Base-by-base conservation (phyloP, 2,113 vertebrate genomes). In the Rhizomys pruinosus region DNA sequence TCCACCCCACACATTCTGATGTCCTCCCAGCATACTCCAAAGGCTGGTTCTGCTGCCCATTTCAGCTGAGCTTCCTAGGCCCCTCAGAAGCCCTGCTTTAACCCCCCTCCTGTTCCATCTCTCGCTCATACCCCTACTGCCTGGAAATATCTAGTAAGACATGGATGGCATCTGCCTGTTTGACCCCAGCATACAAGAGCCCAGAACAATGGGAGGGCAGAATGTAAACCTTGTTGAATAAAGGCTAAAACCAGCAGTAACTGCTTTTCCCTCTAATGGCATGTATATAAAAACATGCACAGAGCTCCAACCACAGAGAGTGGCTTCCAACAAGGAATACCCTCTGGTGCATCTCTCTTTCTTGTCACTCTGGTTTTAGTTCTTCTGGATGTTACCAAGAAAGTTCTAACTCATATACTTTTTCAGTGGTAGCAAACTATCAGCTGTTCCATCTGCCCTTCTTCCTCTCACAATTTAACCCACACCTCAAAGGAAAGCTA, bases 201-300 rank as follows among this genome's bases (percentile, higher is more conserved):
- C 13, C 0, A 2, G 64, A 34, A 4, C 0, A 2, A 23, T 16
- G 2, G 4, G 5, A 0, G 57, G 64, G 32, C 22, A 55, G 22
- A 8, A 0, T 2, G 1, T 32, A 9, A 6, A 2, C 61, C 57
- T 15, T 16, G 32, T 1, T 7, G 42, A 42, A 27, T 4, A 1
- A 57, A 44, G 61, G 13, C 23, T 7, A 15, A 15, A 1, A n/a
- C n/a, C n/a, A 20, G 34, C 1, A 20, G 7, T 3, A 11, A 11
- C 1, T 22, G 20, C 2, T 16, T 57, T n/a, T 32, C 64, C 74
- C 66, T 72, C 32, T 17, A 37, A 47, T n/a, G 5, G 57, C 34
- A 29, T 3, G 0, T 12, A 55, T 6, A 7, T 15, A 44, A 16
- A 59, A 59, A 59, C n/a, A n/a, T n/a, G n/a, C n/a, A n/a, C n/a